Evolutionary conservation across 1,140 invertebrate genomes (phyloP), one percentile per base, ranked within the genome.

Genomic region (Drosophila bipectinata): DNA sequence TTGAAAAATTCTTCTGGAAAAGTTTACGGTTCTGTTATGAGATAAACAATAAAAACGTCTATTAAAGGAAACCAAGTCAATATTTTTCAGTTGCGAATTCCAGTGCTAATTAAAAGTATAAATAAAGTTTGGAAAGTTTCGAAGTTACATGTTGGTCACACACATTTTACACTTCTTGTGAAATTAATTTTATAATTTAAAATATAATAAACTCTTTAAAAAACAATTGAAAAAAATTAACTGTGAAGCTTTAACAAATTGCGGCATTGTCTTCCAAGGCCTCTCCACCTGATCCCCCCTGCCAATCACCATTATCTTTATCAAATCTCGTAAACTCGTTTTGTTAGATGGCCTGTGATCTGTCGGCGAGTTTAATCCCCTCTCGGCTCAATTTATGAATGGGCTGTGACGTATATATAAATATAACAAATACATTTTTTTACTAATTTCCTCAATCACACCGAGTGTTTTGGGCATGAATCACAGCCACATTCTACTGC

Each of bases 401-500:
- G 67, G 67, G 44, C 60, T 21, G 44, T 71, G 67, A 49, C 67
- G 63, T 69, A 21, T 56, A 37, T 56, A 63, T 67, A 57, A 71
- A 34, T 71, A 69, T 69, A 71, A 69, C 67, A 71, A 71, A 71
- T 39, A 48, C 34, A 32, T n/a, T 62, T 37, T n/a, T 62, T 71
- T 9, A 44, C 67, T 69, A 69, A 71, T 69, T 71, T 71, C 67
- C 67, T 71, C 64, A 69, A 71, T 57, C 32, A 12, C 5, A 6
- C 28, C 18, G 26, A 69, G 64, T 69, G 63, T 1, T 39, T 69
- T 8, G 3, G 2, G 64, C 51, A 26, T 71, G 67, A 71, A 34
- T 71, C 67, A 71, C n/a, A 15, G 15, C 8, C 64, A 15, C 18
- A 37, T 53, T 67, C 34, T 66, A 32, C 62, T 62, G 21, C 49